phyloP scores from a whole-genome alignment of 2,113 vertebrate species.

The Callochromis pleurospilus region DNA sequence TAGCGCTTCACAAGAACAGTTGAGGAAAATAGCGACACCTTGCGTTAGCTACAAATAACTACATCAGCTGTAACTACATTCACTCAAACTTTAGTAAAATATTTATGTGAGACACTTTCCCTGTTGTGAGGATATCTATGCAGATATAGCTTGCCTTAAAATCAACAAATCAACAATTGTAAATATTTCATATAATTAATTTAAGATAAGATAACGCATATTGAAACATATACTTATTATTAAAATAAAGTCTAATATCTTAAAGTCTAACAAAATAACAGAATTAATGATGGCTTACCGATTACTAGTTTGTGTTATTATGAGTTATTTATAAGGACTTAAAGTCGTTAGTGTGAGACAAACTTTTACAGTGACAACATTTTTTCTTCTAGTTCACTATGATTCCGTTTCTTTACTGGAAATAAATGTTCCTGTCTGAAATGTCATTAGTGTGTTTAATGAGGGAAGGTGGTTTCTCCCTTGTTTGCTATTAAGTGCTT shows the following conservation, averaged over 20 bases:
- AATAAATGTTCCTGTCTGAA: background rate
- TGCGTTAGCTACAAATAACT: background rate
- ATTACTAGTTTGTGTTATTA: background rate
- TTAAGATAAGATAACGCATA: background rate
- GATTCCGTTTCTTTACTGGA: background rate
- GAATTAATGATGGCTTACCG: background rate
- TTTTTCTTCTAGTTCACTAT: background rate
- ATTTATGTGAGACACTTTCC: background rate
- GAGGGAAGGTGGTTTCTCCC: background rate
- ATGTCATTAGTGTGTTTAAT: background rate
- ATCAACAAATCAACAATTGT: background rate
- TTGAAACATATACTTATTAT: background rate
- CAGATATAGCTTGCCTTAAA: background rate
- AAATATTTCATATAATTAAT: background rate
- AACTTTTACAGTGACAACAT: background rate
- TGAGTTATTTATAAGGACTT: background rate
- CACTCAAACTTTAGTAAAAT: background rate
- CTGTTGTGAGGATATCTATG: background rate
- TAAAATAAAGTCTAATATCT: background rate
- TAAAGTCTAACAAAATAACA: background rate
- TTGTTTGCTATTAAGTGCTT: background rate
- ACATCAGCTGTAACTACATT: background rate
- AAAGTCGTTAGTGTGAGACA: background rate
- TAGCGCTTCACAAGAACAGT: background rate
- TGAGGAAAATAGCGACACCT: background rate